A percentile compares a stretch with the other conserved stretches of the same genome.
Evolutionary conservation across 2,797 vertebrate species (phyloP).

Genomic region (Synaphobranchus kaupii): DNA sequence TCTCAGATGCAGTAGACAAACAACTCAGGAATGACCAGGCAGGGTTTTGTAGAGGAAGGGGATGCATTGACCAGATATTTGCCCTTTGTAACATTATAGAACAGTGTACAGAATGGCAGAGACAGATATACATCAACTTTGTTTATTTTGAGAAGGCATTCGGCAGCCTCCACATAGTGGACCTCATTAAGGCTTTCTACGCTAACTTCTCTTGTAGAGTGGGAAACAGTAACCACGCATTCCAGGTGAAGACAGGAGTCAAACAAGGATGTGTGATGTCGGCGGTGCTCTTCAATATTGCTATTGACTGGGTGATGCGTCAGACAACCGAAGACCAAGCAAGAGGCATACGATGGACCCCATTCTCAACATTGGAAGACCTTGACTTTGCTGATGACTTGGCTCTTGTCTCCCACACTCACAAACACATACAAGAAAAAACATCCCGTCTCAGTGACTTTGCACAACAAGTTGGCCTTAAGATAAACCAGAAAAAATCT

Average conservation of each 20-base stretch:
- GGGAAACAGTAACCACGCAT: neutral
- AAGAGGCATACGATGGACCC: too few relatives aligned
- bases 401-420: too few relatives aligned
- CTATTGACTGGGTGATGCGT: slow-evolving; percentile 11
- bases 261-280: neutral
- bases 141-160: neutral
- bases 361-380: too few relatives aligned
- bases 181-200: too few relatives aligned
- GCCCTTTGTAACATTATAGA: neutral
- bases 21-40: neutral
- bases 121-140: neutral
- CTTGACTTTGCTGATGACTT: too few relatives aligned
- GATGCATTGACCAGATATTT: neutral
- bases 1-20: too few relatives aligned
- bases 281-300: neutral
- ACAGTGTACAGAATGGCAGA: neutral
- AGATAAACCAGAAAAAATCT: too few relatives aligned
- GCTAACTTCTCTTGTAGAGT: neutral
- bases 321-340: neutral
- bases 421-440: too few relatives aligned
- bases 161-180: neutral
- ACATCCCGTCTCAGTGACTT: too few relatives aligned
- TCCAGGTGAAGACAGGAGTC: neutral
- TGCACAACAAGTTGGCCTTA: too few relatives aligned
- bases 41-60: neutral